Evolutionary conservation across 2,797 vertebrate genomes (phyloP).

Genomic region (Distichodus sexfasciatus): DNA sequence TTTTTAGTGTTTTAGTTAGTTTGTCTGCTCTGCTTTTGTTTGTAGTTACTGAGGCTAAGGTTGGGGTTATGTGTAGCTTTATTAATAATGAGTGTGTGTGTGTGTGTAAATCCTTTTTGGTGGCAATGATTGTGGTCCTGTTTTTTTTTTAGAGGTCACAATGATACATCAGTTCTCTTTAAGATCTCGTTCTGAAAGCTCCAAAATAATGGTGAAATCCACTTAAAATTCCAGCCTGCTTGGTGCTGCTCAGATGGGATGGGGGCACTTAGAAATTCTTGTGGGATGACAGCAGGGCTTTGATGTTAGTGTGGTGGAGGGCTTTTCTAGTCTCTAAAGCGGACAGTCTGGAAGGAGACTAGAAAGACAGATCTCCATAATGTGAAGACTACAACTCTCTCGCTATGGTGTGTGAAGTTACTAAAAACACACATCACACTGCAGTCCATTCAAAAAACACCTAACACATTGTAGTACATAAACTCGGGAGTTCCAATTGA

Average conservation of each 20-base stretch:
- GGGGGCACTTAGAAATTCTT: constrained; percentile 58
- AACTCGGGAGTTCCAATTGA: neutral
- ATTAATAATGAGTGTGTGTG: neutral
- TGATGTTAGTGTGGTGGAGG: constrained; percentile 52
- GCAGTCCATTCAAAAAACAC: neutral
- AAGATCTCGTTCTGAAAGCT: constrained; percentile 26
- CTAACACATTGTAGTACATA: neutral
- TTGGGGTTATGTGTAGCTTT: neutral
- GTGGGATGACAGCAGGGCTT: constrained; percentile 56
- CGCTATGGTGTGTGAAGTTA: constrained; percentile 5
- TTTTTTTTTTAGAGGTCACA: constrained; percentile 38
- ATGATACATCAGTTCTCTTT: constrained; percentile 29
- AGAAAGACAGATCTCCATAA: constrained; percentile 16
- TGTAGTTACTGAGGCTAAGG: neutral
- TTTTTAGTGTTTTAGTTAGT: too few species aligned
- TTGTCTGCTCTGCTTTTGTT: too few species aligned
- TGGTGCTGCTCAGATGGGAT: constrained; percentile 48
- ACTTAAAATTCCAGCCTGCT: constrained; percentile 61
- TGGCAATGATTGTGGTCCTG: constrained; percentile 17
- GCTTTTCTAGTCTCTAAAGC: constrained; percentile 47
- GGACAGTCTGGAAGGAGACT: constrained; percentile 31
- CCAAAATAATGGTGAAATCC: constrained; percentile 53
- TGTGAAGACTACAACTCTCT: constrained; percentile 22
- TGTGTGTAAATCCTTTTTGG: neutral
- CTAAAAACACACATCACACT: neutral